phyloP scores from a whole-genome alignment of 2,797 vertebrate species.

The Sardinella longiceps region DNA sequence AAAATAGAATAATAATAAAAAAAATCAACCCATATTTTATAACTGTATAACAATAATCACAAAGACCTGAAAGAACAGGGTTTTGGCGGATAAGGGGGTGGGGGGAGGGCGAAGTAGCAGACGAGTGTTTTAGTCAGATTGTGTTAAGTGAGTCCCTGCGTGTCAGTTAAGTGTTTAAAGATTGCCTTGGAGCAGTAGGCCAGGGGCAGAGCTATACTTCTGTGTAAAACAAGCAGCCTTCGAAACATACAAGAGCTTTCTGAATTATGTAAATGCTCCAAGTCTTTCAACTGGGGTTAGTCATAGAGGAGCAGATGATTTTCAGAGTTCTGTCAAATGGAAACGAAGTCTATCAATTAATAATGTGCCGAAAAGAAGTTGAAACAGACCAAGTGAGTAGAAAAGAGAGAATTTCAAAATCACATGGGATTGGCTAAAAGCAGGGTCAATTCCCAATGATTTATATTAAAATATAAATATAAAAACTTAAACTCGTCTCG shows the following conservation, averaged over 20 bases:
- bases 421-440: neutral
- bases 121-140: neutral
- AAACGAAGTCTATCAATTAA: neutral
- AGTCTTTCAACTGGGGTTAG: neutral
- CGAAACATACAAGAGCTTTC: neutral
- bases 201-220: neutral
- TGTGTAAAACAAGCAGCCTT: neutral
- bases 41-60: neutral
- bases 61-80: neutral
- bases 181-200: neutral
- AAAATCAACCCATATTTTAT: neutral
- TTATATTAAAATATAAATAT: too few relatives aligned
- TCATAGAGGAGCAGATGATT: neutral
- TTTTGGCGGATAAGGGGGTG: neutral
- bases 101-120: neutral
- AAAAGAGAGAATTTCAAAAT: neutral
- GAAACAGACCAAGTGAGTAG: neutral
- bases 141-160: neutral
- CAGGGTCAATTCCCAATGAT: neutral
- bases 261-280: constrained; percentile 4
- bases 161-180: neutral
- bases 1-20: too few relatives aligned
- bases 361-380: neutral
- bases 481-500: too few relatives aligned
- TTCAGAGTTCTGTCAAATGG: neutral